A percentile compares a stretch with the other conserved stretches of the same genome.
Evolutionary conservation across 1,140 invertebrate species (phyloP).

Genomic region (Macrocentrus cingulum): DNA sequence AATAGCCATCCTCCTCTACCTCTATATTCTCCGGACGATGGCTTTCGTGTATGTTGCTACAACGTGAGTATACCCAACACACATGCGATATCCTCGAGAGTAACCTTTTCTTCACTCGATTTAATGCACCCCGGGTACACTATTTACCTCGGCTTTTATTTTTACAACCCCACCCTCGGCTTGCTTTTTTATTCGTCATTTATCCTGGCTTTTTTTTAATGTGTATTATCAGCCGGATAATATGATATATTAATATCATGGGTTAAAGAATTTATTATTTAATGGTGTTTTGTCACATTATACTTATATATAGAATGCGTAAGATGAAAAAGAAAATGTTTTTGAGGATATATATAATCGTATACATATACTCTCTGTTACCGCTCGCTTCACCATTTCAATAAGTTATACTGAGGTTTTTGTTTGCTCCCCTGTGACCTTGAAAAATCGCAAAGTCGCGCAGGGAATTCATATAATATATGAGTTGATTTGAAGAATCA

Average conservation of each 20-base stretch:
- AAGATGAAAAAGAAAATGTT: too few species aligned
- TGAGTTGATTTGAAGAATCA: constrained; percentile 27
- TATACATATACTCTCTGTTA: too few species aligned
- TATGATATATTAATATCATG: too few species aligned
- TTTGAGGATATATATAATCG: too few species aligned
- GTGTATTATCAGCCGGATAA: too few species aligned
- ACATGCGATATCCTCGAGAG: too few species aligned
- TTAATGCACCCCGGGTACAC: constrained; percentile 5
- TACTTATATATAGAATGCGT: too few species aligned
- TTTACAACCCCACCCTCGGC: neutral
- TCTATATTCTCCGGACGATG: constrained; percentile 14
- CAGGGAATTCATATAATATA: constrained; percentile 20
- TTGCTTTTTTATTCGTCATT: too few species aligned
- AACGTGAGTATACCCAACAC: constrained; percentile 5
- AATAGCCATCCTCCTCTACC: constrained; percentile 20
- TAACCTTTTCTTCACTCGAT: constrained; percentile 17
- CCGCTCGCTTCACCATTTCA: too few species aligned
- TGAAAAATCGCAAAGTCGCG: constrained; percentile 16
- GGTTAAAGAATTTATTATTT: too few species aligned
- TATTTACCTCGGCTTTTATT: constrained; percentile 5
- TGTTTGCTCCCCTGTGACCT: constrained; percentile 16
- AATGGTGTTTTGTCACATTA: too few species aligned
- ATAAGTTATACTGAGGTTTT: too few species aligned
- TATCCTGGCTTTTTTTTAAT: neutral
- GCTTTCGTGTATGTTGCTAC: constrained; percentile 12